These are phyloP conservation scores for Protosalanx chinensis DNA, from an alignment of 2,797 vertebrate genomes.

Conservation along the genomic window DNA sequence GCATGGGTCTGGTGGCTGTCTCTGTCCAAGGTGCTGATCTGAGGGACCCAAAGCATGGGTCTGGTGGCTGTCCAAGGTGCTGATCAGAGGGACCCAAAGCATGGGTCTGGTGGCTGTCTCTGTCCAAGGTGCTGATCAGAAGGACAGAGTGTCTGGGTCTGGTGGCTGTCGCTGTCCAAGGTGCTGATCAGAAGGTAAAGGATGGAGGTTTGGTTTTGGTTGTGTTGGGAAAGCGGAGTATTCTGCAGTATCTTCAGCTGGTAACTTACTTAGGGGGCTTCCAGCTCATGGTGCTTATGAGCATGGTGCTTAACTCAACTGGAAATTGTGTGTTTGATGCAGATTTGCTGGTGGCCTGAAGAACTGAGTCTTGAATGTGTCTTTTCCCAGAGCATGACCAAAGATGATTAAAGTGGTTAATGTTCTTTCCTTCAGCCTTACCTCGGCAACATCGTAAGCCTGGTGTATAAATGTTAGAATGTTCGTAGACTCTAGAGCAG, in stretches of 20 bases:
- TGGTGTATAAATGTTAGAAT: too few species aligned
- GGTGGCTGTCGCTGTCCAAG: neutral
- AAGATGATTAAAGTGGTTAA: neutral
- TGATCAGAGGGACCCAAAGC: neutral
- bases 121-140: neutral
- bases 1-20: too few species aligned
- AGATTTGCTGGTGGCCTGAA: neutral
- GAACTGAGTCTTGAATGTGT: neutral
- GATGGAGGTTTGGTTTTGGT: too few species aligned
- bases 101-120: neutral
- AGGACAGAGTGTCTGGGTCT: neutral
- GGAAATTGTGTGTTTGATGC: constrained; percentile 8
- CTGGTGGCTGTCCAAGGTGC: neutral
- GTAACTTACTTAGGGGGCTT: constrained; percentile 4
- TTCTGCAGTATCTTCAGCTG: constrained; percentile 9
- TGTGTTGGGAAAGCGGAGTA: too few species aligned
- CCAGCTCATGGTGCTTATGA: neutral
- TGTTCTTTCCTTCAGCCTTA: too few species aligned
- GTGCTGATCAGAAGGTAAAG: neutral
- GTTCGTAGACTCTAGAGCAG: too few species aligned
- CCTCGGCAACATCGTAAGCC: too few species aligned
- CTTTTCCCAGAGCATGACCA: constrained; percentile 1
- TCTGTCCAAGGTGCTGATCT: too few species aligned
- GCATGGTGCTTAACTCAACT: neutral
- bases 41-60: too few species aligned